Conservation (phyloP, 2,797 vertebrate species). For the Halcyon chelicuti region DNA sequence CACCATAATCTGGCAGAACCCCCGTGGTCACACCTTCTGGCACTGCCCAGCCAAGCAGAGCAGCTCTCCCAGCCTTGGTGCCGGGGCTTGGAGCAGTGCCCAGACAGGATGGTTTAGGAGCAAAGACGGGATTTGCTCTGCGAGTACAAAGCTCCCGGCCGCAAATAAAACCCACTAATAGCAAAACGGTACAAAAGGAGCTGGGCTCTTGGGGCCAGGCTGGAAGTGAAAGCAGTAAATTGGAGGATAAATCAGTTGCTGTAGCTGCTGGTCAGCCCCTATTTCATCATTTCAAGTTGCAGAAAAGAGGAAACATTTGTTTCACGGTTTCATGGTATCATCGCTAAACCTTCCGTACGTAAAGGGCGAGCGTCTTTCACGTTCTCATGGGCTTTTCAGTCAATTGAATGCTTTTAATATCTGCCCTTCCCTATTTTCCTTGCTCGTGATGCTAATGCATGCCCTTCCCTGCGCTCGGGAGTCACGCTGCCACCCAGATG, state of each 20-base stretch:
- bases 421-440: not conserved
- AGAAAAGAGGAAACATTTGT: not conserved
- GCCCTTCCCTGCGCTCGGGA: fast-evolving
- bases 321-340: not conserved
- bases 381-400: not conserved
- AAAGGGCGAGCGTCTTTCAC: not conserved
- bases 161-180: constrained; percentile 31
- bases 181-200: constrained; percentile 10
- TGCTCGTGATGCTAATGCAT: fast-evolving
- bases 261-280: not conserved
- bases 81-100: not conserved
- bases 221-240: constrained; percentile 50
- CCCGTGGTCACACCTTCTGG: fast-evolving
- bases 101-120: not conserved
- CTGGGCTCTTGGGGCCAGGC: not conserved
- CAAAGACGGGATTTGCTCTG: not conserved
- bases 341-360: not conserved
- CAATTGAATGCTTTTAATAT: not conserved
- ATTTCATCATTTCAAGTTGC: constrained; percentile 16
- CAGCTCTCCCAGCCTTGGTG: fast-evolving
- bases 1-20: not conserved
- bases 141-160: not conserved
- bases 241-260: not conserved
- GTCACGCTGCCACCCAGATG: fast-evolving
- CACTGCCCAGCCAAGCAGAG: not conserved